Percentiles rank a stretch among this genome's conserved stretches.
phyloP scores from a whole-genome alignment of 1,140 invertebrate genomes.

The Bombus fervidus region DNA sequence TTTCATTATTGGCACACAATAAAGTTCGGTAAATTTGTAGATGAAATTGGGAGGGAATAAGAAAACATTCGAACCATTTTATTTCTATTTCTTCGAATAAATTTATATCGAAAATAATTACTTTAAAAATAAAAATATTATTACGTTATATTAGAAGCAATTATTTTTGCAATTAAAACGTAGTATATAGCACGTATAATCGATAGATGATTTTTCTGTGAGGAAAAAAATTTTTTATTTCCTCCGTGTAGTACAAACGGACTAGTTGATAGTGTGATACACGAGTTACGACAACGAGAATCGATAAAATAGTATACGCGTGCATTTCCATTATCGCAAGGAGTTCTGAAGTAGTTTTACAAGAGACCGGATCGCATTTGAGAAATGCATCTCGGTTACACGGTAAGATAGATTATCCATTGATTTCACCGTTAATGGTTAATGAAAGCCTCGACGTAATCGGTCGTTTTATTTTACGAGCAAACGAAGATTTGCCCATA shows the following conservation, averaged over 20 bases:
- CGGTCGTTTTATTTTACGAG: background rate
- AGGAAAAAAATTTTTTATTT: conserved; percentile 25
- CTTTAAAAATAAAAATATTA: background rate
- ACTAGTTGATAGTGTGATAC: background rate
- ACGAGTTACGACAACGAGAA: conserved; percentile 10
- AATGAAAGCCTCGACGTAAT: background rate
- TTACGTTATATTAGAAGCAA: background rate
- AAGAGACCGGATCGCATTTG: conserved; percentile 26
- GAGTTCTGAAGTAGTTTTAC: conserved; percentile 52
- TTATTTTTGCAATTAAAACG: background rate
- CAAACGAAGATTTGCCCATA: background rate
- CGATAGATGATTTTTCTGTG: background rate
- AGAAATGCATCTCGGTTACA: conserved; percentile 32
- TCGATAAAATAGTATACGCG: conserved; percentile 37
- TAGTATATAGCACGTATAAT: background rate
- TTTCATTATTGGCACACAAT: background rate
- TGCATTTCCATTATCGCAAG: conserved; percentile 51
- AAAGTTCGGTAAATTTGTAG: conserved; percentile 7
- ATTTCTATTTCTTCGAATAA: background rate
- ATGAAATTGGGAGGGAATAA: conserved; percentile 43
- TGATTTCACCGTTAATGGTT: conserved; percentile 19
- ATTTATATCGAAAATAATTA: background rate
- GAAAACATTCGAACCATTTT: conserved; percentile 14
- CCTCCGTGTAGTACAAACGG: conserved; percentile 25
- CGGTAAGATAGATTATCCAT: conserved; percentile 47